Evolutionary conservation across 2,888 invertebrate species (phyloP), one percentile per base, ranked within the genome.

Genomic region (Aphidius colemani): DNA sequence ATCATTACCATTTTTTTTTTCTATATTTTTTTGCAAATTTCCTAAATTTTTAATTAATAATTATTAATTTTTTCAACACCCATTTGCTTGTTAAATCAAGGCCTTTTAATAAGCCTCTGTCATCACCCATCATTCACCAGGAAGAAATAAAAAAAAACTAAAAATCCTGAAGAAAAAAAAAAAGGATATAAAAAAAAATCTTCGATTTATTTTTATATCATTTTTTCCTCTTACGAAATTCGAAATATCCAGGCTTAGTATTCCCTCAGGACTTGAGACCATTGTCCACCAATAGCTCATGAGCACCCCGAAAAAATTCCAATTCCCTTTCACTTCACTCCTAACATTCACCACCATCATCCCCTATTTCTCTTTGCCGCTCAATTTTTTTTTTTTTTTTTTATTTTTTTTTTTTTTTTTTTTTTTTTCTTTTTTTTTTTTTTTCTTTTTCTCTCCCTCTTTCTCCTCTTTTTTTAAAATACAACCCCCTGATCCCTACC

Each of bases 211-310:
- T 48, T 6, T 50, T 59, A 43, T 30, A 30, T 30, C 30, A 30
- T 30, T 5, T 30, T 46, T 40, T 48, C 41, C 39, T 53, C n/a
- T 53, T 49, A 30, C 30, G 39, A 40, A 57, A 61, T 46, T 40
- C 45, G 39, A 43, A 13, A 9, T 11, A 13, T 48, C 41, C 48
- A 39, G 53, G 51, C 51, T 53, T 57, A 18, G 44, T 43, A 50
- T 40, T 66, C 68, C 62, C 68, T 63, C 50, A 63, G 55, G 66
- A 66, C 53, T 55, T 49, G 10, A 48, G 45, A 70, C 30, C 71
- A 74, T 72, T 73, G 72, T 73, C 72, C 72, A 68, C 73, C 73
- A 72, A 74, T 71, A 71, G 70, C 67, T 69, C 48, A 43, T 59
- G 63, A 61, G 56, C 55, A 59, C 56, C 66, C 65, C 59, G 30